phyloP scores from a whole-genome alignment of 2,888 invertebrate species.

The Philereme transversata region DNA sequence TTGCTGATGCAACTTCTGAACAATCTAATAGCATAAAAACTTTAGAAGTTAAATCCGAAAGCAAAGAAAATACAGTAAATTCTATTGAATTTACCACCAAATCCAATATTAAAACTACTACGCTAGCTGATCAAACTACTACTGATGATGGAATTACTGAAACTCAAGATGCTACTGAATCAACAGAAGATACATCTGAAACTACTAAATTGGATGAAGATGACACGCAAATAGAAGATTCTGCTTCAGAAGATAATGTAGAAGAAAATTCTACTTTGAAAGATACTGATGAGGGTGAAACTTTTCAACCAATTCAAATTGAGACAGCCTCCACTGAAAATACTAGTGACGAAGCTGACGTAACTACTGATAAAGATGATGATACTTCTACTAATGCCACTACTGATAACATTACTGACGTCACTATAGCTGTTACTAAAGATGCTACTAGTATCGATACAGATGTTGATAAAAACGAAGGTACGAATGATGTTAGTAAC shows the following conservation, averaged over 20 bases:
- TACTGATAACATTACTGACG: background rate
- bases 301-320: too few relatives aligned
- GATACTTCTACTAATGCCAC: background rate
- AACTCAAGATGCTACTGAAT: conserved; percentile 4
- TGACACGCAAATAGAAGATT: too few relatives aligned
- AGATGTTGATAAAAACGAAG: background rate
- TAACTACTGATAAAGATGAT: background rate
- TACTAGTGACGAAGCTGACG: background rate
- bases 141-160: background rate
- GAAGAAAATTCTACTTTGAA: too few relatives aligned
- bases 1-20: background rate
- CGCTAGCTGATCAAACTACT: background rate
- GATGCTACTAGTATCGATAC: background rate
- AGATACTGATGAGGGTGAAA: too few relatives aligned
- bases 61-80: too few relatives aligned
- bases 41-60: background rate
- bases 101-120: too few relatives aligned
- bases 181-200: background rate
- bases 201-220: background rate
- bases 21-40: background rate
- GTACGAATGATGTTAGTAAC: background rate
- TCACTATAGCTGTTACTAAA: background rate
- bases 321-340: background rate
- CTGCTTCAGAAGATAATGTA: too few relatives aligned
- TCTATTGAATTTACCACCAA: too few relatives aligned